Evolutionary conservation across 2,888 invertebrate genomes (phyloP), one percentile per base, ranked within the genome.

Genomic region (Melolontha melolontha): DNA sequence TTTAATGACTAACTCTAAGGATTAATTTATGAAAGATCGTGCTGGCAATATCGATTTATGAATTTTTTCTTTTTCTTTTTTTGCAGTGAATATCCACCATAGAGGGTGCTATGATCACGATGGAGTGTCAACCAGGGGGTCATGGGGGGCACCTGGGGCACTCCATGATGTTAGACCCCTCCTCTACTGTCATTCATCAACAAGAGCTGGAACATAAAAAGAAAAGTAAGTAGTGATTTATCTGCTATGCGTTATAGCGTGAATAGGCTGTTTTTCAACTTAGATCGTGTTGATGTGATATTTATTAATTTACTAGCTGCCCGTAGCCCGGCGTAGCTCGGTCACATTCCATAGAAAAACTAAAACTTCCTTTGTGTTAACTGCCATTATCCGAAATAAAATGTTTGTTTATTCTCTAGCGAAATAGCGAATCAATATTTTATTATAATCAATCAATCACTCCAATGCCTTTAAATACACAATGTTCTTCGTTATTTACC

Each of bases 71-170:
- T 44, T 41, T 70, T 68, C 54, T 54, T 68, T 67, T 72, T 66
- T 82, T 81, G 52, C 78, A 81, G 81, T 75, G 75, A 72, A 71
- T 67, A 73, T 71, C 75, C 79, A 80, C 77, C 81, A 82, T 82
- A 81, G 84, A 83, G 81, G 80, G 81, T 80, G 80, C 79, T 77
- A 84, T 84, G 84, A 84, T 84, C 79, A 84, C 83, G 78, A 84
- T 83, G 84, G 84, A 84, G 83, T 83, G 84, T 79, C 83, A 83
- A 75, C 82, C 84, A 79, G 84, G 83, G 76, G 82, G 82, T 79
- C 83, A 83, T 75, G 82, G 81, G 72, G 83, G 82, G 76, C 84
- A 83, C 80, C 82, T 84, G 82, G 83, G 84, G 79, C 83, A 83
- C 82, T 83, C 83, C 82, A 82, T 83, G 82, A 82, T 84, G 80